Percentiles rank a stretch among this genome's conserved stretches.
Conservation (phyloP, 2,113 vertebrate genomes). For the Erinaceus europaeus region DNA sequence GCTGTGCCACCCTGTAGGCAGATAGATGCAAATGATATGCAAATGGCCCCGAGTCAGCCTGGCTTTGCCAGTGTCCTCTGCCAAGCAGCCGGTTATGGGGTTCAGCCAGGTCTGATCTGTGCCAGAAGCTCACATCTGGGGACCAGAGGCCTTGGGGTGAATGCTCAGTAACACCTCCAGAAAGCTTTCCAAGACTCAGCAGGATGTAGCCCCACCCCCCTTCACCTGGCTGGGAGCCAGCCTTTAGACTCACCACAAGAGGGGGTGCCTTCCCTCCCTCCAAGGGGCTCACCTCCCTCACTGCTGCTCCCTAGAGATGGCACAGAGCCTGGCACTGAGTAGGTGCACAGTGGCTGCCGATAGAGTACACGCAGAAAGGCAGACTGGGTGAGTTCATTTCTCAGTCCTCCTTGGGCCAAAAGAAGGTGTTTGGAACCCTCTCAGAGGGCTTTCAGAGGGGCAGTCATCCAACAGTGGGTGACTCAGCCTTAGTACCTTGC, state of each 20-base stretch:
- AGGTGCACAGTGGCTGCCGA: not conserved
- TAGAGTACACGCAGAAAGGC: not conserved
- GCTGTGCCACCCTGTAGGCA: constrained; percentile 68
- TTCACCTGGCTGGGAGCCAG: not conserved
- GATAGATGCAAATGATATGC: constrained; percentile 76
- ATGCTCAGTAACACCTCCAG: not conserved
- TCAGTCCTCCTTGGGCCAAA: not conserved
- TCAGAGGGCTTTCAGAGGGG: not conserved
- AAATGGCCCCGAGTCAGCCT: constrained; percentile 35
- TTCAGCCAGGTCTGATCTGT: constrained; percentile 56
- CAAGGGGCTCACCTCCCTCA: not conserved
- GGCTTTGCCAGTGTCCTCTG: constrained; percentile 59
- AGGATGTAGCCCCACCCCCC: not conserved
- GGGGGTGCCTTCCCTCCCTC: not conserved
- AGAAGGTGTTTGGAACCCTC: not conserved
- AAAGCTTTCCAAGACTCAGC: constrained; percentile 3
- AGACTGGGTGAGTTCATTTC: not conserved
- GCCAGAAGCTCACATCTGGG: constrained; percentile 74
- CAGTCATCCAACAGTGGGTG: not conserved
- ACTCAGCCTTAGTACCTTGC: not conserved
- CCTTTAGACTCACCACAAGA: not conserved
- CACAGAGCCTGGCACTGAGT: not conserved
- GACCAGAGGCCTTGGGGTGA: constrained; percentile 40
- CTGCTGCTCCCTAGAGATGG: not conserved
- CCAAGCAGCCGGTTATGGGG: constrained; percentile 61